Conservation (phyloP, 2,113 vertebrate species). For the Cololabis saira region DNA sequence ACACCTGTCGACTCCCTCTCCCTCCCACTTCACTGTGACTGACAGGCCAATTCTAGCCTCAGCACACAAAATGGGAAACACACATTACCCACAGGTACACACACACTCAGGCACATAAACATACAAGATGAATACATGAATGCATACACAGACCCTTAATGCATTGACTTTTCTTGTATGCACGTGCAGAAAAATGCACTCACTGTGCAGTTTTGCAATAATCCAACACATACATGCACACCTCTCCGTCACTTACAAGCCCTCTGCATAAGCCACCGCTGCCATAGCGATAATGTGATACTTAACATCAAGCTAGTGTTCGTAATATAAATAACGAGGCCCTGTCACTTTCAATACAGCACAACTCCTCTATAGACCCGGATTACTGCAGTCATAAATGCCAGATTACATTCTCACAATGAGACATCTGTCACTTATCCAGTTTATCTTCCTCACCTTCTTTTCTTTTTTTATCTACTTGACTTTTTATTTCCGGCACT, state of each 20-base stretch:
- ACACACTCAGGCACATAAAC: neutral
- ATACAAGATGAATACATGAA: conserved; percentile 19
- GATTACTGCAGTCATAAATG: conserved; percentile 47
- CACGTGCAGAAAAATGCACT: conserved; percentile 12
- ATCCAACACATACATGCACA: conserved; percentile 18
- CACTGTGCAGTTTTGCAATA: conserved; percentile 27
- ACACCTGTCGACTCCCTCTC: conserved; percentile 65
- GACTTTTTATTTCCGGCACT: conserved; percentile 17
- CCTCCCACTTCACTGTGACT: conserved; percentile 60
- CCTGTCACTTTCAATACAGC: conserved; percentile 53
- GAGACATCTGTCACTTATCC: conserved; percentile 18
- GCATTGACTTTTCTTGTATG: conserved; percentile 8
- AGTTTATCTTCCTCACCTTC: conserved; percentile 4
- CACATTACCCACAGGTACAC: conserved; percentile 20
- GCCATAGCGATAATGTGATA: conserved; percentile 59
- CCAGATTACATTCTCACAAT: conserved; percentile 32
- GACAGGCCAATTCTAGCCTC: conserved; percentile 66
- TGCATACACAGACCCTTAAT: conserved; percentile 16
- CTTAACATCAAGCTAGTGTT: conserved; percentile 53
- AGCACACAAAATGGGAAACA: conserved; percentile 43
- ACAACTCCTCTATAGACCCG: conserved; percentile 22
- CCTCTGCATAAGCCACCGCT: conserved; percentile 47
- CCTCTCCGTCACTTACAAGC: conserved; percentile 29
- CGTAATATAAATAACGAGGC: conserved; percentile 52
- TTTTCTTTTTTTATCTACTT: conserved; percentile 9